phyloP scores from a whole-genome alignment of 2,113 vertebrate genomes.

The Anser cygnoides region DNA sequence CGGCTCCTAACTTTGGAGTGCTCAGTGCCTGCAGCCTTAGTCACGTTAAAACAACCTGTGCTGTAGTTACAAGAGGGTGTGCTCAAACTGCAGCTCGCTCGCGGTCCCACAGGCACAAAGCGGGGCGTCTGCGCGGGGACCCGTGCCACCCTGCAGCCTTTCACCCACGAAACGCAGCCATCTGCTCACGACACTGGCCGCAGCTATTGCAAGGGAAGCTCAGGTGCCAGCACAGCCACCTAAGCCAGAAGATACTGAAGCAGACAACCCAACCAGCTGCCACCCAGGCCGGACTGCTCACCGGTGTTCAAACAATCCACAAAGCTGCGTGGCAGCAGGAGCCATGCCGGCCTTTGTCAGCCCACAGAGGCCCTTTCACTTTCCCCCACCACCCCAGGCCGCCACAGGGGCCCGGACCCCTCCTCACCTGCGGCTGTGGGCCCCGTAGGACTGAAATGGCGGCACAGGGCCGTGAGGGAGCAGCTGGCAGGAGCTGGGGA shows the following conservation, averaged over 20 bases:
- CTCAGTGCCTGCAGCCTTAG: too few species aligned
- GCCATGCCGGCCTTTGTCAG: background rate
- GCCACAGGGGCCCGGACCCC: background rate
- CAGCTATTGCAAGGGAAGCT: background rate
- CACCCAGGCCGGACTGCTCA: background rate
- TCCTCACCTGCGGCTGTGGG: background rate
- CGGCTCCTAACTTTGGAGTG: background rate
- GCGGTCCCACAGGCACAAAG: too few species aligned
- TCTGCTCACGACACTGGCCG: background rate
- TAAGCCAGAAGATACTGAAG: fast-evolving
- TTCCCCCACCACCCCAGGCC: background rate
- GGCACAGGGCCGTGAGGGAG: background rate
- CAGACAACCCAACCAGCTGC: background rate
- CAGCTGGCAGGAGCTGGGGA: background rate
- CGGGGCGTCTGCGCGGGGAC: too few species aligned
- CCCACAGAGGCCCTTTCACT: background rate
- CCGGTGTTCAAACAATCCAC: background rate
- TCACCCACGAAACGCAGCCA: background rate
- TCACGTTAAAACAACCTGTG: background rate
- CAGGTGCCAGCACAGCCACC: background rate
- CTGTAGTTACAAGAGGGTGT: fast-evolving
- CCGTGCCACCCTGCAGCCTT: background rate
- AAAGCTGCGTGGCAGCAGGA: background rate
- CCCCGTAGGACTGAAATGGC: background rate
- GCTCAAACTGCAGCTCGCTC: too few species aligned